Evolutionary conservation across 1,140 invertebrate genomes (phyloP).

Genomic region (Arctopsyche grandis): DNA sequence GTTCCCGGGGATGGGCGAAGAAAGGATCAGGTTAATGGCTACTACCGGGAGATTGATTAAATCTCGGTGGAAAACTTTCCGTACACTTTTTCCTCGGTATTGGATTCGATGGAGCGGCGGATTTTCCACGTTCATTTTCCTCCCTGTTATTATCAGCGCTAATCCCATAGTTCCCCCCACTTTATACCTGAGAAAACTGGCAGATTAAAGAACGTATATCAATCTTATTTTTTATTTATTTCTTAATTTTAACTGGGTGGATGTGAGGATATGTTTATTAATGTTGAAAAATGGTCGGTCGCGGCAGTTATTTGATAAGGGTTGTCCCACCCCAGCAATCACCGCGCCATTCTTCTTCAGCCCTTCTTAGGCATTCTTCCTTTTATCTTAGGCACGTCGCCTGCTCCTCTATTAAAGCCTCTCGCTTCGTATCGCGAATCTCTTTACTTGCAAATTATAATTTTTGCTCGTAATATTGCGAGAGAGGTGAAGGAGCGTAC

Average conservation of each 20-base stretch:
- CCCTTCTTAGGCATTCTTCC: slow-evolving; percentile 32
- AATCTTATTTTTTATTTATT: neutral
- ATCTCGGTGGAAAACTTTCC: slow-evolving; percentile 43
- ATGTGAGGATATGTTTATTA: neutral
- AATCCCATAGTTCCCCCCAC: neutral
- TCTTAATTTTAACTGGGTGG: too few species aligned
- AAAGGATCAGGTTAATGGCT: slow-evolving; percentile 40
- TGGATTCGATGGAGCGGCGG: slow-evolving; percentile 19
- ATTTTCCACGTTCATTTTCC: slow-evolving; percentile 31
- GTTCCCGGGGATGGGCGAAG: neutral
- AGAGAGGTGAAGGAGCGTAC: neutral
- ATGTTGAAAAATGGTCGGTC: slow-evolving; percentile 12
- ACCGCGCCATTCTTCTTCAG: slow-evolving; percentile 17
- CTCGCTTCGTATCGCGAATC: slow-evolving; percentile 27
- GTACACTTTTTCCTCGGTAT: slow-evolving; percentile 14
- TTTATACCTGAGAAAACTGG: neutral
- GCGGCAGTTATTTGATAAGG: neutral
- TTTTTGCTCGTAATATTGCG: slow-evolving; percentile 5
- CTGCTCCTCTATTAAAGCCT: slow-evolving; percentile 34
- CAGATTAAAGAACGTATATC: neutral
- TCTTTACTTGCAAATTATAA: slow-evolving; percentile 28
- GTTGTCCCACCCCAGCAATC: neutral
- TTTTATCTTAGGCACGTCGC: slow-evolving; percentile 28
- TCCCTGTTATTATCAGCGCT: neutral
- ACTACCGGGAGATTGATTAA: slow-evolving; percentile 44